These are phyloP conservation scores for Crypturellus undulatus DNA, from an alignment of 2,113 vertebrate species.

Conservation along the genomic window DNA sequence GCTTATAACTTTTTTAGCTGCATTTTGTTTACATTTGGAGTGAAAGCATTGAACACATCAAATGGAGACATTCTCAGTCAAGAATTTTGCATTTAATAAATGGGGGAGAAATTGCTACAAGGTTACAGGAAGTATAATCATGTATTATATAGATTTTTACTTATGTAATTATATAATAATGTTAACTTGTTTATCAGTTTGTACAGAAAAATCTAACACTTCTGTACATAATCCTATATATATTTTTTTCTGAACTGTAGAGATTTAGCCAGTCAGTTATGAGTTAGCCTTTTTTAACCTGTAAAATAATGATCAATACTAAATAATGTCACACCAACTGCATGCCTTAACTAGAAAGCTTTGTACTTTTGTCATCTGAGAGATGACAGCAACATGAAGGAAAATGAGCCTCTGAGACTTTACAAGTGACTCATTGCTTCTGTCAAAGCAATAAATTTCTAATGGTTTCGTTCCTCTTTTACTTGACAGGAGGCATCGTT, in stretches of 20 bases:
- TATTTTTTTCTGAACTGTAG: background rate
- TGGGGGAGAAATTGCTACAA: background rate
- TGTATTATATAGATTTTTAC: background rate
- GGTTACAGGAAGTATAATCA: background rate
- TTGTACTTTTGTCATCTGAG: background rate
- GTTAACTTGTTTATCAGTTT: background rate
- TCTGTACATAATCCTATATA: background rate
- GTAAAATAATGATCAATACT: background rate
- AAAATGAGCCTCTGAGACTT: background rate
- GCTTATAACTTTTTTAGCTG: background rate
- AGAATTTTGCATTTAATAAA: background rate
- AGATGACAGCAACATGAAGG: background rate
- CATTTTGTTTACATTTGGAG: background rate
- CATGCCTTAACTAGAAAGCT: background rate
- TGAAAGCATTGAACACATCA: background rate
- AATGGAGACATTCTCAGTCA: background rate
- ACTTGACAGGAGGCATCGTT: conserved; percentile 90
- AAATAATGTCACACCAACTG: background rate
- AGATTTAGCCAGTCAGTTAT: background rate
- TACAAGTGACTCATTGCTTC: conserved; percentile 14
- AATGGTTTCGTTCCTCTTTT: conserved; percentile 11
- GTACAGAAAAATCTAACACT: background rate
- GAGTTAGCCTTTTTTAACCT: background rate
- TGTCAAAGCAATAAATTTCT: background rate
- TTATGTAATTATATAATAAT: background rate